Base-by-base conservation (phyloP, 1,140 invertebrate species). In the Neotoxoptera formosana region DNA sequence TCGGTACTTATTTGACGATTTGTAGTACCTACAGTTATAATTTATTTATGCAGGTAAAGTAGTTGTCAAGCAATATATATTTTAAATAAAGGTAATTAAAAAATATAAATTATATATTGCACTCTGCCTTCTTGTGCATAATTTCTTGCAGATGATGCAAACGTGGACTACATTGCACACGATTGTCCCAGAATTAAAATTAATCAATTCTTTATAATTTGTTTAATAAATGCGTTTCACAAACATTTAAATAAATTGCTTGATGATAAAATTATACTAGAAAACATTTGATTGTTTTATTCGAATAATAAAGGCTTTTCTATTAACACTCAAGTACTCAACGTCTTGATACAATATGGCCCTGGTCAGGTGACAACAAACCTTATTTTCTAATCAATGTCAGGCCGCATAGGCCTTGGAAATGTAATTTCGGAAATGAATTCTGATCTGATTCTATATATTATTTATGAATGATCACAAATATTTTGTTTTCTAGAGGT, bases 401-500 rank as follows among this genome's bases (percentile, higher is more conserved):
- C 76, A 76, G 21, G 36, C 7, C 83, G 9, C 25, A 11, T 83
- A 91, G n/a, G n/a, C 90, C 90, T 91, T 91, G 56, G 17, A 91
- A 91, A 67, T 45, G 9, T 25, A 51, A 91, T 83, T 47, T 91
- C 20, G 45, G 81, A 91, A 91, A 81, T 76, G 45, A 45, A 48
- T 30, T 91, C 67, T 36, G 67, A 91, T 60, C 90, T 76, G 8
- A 47, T 91, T 60, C 56, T 76, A 67, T 53, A 67, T 53, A 76
- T 41, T 76, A 76, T 91, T 91, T 67, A 91, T 91, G 56, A 91
- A 91, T 81, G 36, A 91, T 90, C 89, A 36, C 41, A 47, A 47
- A 51, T 88, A 51, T 88, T 88, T 45, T 34, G 30, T 51, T 88
- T 88, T 88, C 36, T 48, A 88, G 47, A 88, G 11, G 86, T 88